These are phyloP conservation scores for Tetranychus piercei DNA, from an alignment of 2,888 invertebrate species.

Conservation along the genomic window DNA sequence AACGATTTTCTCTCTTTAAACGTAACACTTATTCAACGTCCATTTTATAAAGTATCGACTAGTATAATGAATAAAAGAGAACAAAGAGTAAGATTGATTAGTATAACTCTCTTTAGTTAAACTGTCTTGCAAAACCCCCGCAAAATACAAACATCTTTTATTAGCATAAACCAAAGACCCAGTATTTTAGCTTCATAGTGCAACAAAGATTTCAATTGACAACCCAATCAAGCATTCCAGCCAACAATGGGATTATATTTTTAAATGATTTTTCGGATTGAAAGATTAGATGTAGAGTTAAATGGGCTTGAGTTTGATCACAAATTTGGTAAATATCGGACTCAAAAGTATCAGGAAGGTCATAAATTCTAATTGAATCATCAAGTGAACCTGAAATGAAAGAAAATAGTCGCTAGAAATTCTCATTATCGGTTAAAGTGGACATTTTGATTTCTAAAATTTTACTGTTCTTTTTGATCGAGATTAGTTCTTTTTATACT, in stretches of 20 bases:
- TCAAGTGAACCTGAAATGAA: conserved; percentile 6
- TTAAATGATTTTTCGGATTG: conserved; percentile 10
- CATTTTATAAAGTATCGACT: no score
- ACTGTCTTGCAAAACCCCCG: no score
- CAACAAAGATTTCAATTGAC: conserved; percentile 14
- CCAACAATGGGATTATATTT: conserved; percentile 5
- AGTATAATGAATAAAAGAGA: no score
- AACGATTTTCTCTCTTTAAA: no score
- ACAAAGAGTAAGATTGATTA: no score
- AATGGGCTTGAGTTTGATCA: conserved; percentile 3
- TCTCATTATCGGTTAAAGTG: no score
- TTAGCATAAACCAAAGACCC: background rate
- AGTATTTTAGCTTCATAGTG: background rate
- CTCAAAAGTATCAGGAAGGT: conserved; percentile 8
- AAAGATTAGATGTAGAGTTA: conserved; percentile 9
- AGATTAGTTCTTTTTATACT: no score
- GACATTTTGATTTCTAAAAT: no score
- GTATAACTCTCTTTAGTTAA: no score
- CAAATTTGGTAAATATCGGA: background rate
- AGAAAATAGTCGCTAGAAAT: background rate
- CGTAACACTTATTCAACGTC: no score
- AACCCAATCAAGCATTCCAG: conserved; percentile 14
- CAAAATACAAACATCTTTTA: conserved; percentile 6
- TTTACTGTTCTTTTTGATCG: no score
- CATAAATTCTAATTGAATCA: conserved; percentile 3